Conservation (phyloP, 2,797 vertebrate genomes). For the Benthosema pterotum region DNA sequence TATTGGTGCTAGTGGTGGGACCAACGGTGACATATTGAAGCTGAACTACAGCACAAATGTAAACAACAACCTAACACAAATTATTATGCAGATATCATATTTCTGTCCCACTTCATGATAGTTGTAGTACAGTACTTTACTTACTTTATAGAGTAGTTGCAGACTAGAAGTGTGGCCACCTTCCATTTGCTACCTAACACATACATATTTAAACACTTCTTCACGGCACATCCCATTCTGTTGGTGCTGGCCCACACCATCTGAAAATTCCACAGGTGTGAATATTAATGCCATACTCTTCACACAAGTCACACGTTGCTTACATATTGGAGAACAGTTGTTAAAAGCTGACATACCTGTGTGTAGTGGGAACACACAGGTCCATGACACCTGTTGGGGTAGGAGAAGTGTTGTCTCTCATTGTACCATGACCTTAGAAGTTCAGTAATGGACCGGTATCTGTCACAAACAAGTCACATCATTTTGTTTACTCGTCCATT, state of each 20-base stretch:
- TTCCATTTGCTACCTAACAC: slow-evolving; percentile 86
- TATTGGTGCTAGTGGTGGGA: too few relatives aligned
- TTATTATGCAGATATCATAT: too few relatives aligned
- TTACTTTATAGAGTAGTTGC: slow-evolving; percentile 94
- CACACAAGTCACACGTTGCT: too few relatives aligned
- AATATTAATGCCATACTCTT: too few relatives aligned
- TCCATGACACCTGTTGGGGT: slow-evolving; percentile 83
- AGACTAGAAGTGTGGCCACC: slow-evolving; percentile 83
- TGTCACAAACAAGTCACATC: slow-evolving; percentile 45
- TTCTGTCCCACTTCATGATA: too few relatives aligned
- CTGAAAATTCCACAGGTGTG: slow-evolving; percentile 59
- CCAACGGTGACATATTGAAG: too few relatives aligned
- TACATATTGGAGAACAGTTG: too few relatives aligned
- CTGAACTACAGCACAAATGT: too few relatives aligned
- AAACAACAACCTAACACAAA: too few relatives aligned
- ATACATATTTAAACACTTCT: slow-evolving; percentile 80
- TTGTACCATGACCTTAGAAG: slow-evolving; percentile 86
- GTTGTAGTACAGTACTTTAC: slow-evolving; percentile 59
- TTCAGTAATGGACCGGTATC: slow-evolving; percentile 83
- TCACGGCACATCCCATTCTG: slow-evolving; percentile 86
- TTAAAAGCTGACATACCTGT: slow-evolving; percentile 75
- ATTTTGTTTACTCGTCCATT: slow-evolving; percentile 4
- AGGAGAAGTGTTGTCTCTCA: slow-evolving; percentile 85
- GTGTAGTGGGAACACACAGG: slow-evolving; percentile 90
- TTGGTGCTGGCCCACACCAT: slow-evolving; percentile 93